Percentiles rank a stretch among this genome's conserved stretches.
Evolutionary conservation across 2,797 vertebrate species (phyloP).

Genomic region (Emys orbicularis): DNA sequence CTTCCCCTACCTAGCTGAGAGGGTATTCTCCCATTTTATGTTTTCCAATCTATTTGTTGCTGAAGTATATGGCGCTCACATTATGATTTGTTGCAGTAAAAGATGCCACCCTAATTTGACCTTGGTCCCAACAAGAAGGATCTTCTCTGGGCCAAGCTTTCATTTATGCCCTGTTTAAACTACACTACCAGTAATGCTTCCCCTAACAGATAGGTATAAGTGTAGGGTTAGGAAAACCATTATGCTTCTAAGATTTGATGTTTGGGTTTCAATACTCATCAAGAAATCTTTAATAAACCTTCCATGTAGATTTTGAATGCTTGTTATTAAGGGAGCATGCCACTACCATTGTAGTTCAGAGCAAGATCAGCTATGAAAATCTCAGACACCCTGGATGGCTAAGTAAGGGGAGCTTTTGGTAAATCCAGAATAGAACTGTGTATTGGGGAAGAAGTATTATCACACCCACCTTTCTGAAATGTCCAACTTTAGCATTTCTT

Average conservation of each 20-base stretch:
- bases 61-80: accelerated
- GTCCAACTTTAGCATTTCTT: background rate
- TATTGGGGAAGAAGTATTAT: background rate
- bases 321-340: background rate
- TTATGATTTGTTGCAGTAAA: background rate
- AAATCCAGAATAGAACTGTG: background rate
- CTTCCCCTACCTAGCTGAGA: background rate
- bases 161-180: background rate
- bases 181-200: background rate
- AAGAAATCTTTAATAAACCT: background rate
- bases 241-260: background rate
- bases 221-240: background rate
- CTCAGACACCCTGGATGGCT: background rate
- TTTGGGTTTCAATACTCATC: background rate
- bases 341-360: background rate
- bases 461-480: background rate
- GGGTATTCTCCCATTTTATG: too few relatives aligned
- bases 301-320: background rate
- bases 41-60: background rate
- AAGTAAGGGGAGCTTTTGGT: background rate
- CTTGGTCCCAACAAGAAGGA: background rate
- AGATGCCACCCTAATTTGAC: background rate
- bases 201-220: background rate
- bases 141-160: background rate
- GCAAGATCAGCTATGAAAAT: background rate